phyloP scores from a whole-genome alignment of 2,113 vertebrate species.

The Laticauda laticaudata region DNA sequence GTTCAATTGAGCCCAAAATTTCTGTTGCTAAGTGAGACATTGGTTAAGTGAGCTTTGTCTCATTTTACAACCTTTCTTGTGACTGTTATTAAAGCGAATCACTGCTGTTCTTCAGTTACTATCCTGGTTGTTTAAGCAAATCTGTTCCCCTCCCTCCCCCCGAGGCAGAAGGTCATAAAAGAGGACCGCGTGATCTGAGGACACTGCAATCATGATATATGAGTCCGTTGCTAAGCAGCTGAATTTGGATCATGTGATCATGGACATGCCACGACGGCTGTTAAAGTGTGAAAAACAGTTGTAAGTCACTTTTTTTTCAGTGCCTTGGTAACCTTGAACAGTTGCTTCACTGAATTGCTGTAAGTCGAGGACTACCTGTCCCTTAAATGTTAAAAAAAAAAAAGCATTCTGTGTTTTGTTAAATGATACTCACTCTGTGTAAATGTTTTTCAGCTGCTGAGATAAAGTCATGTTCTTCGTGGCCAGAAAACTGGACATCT shows the following conservation, averaged over 20 bases:
- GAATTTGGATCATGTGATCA: background rate
- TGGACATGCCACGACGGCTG: background rate
- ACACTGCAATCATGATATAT: background rate
- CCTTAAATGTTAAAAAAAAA: background rate
- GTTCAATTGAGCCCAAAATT: background rate
- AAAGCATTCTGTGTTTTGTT: background rate
- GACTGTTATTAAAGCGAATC: background rate
- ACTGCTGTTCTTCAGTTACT: background rate
- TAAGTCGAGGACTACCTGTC: background rate
- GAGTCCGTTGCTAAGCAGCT: background rate
- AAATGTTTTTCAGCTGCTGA: conserved; percentile 86
- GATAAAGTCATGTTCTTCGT: conserved; percentile 80
- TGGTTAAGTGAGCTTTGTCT: background rate
- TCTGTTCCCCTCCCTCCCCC: background rate
- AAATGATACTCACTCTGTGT: conserved; percentile 82
- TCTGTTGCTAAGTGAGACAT: no score
- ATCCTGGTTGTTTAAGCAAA: background rate
- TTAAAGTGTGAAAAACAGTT: background rate
- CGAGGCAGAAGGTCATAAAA: background rate
- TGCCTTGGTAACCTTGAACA: background rate
- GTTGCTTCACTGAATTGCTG: background rate
- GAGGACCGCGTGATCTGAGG: background rate
- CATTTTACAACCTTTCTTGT: background rate
- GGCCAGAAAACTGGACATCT: conserved; percentile 86
- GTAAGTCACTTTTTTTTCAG: background rate